A percentile compares a stretch with the other conserved stretches of the same genome.
These are phyloP conservation scores for Tachypleus tridentatus DNA, from an alignment of 1,140 invertebrate genomes.

Conservation along the genomic window DNA sequence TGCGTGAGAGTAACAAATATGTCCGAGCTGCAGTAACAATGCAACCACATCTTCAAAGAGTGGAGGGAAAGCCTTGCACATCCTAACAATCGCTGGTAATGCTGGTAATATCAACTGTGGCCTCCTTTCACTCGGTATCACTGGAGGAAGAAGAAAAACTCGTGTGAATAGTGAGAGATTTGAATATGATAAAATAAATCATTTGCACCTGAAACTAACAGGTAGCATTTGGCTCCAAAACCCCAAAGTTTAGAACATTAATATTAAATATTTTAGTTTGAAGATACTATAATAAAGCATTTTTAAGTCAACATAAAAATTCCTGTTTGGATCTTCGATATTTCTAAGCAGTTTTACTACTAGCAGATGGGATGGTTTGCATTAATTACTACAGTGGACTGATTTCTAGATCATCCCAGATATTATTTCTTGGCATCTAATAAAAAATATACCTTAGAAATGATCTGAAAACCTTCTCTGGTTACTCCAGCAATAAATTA, in stretches of 20 bases:
- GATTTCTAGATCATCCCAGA: too few species aligned
- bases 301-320: too few species aligned
- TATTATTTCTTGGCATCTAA: too few species aligned
- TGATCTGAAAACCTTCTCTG: too few species aligned
- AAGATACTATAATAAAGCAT: neutral
- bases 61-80: constrained; percentile 84
- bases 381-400: too few species aligned
- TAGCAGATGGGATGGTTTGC: too few species aligned
- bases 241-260: neutral
- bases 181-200: neutral
- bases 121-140: constrained; percentile 62
- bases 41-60: constrained; percentile 76
- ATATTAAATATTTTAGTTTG: neutral
- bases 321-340: too few species aligned
- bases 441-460: too few species aligned
- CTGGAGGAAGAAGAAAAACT: constrained; percentile 33
- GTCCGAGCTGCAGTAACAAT: constrained; percentile 69
- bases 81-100: constrained; percentile 66
- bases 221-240: neutral
- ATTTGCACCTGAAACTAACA: neutral
- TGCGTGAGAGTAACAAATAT: constrained; percentile 70
- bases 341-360: too few species aligned
- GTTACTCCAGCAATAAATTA: too few species aligned
- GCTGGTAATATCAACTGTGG: constrained; percentile 67
- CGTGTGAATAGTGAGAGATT: constrained; percentile 14